These are phyloP conservation scores for Rhagium mordax DNA, from an alignment of 2,888 invertebrate genomes.

Conservation along the genomic window DNA sequence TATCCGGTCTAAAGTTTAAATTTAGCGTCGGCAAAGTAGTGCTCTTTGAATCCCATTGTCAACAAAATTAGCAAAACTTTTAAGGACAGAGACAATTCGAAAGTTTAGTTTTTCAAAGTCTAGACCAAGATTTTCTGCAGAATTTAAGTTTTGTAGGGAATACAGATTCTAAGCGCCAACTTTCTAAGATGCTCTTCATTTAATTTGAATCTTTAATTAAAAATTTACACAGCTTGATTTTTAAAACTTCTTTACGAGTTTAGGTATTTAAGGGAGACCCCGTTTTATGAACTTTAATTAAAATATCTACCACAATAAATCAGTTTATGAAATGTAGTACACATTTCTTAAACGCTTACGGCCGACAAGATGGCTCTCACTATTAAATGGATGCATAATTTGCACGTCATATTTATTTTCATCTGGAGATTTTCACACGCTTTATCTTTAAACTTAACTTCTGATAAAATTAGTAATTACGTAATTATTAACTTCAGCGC, in stretches of 20 bases:
- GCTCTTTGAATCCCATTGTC: slow-evolving; percentile 35
- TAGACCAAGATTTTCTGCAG: slow-evolving; percentile 22
- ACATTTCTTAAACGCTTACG: neutral
- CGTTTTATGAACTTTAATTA: slow-evolving; percentile 11
- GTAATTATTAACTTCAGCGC: no score
- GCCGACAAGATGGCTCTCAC: no score
- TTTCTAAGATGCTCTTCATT: slow-evolving; percentile 39
- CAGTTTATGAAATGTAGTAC: slow-evolving; percentile 13
- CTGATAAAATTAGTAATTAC: no score
- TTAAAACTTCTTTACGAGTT: neutral
- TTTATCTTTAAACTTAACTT: no score
- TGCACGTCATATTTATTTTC: no score
- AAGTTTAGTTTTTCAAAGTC: slow-evolving; percentile 40
- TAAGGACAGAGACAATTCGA: slow-evolving; percentile 32
- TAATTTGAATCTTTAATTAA: slow-evolving; percentile 53
- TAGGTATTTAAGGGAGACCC: neutral
- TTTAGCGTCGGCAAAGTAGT: slow-evolving; percentile 23
- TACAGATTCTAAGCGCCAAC: neutral
- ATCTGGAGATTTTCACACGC: no score
- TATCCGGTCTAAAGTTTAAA: slow-evolving; percentile 28
- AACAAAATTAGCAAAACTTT: slow-evolving; percentile 40
- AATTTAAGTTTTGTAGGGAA: slow-evolving; percentile 28
- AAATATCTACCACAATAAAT: slow-evolving; percentile 11
- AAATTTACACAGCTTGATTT: slow-evolving; percentile 46
- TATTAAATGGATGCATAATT: no score